A percentile compares a stretch with the other conserved stretches of the same genome.
Conservation (phyloP, 2,797 vertebrate species). For the Scarus forsteni region DNA sequence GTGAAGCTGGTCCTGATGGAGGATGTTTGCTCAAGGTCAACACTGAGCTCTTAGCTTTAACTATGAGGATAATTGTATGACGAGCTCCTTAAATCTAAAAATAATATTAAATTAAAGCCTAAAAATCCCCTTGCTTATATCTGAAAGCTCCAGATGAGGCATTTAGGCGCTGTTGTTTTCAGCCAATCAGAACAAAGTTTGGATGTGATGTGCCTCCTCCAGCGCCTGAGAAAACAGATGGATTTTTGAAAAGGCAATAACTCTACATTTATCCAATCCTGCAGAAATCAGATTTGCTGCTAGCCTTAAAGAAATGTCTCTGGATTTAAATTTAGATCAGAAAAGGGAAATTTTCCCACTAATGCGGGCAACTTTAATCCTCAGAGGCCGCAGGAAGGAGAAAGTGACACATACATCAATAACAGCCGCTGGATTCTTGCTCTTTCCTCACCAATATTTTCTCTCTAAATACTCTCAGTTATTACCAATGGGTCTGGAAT, state of each 20-base stretch:
- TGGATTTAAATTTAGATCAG: constrained; percentile 26
- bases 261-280: constrained; percentile 53
- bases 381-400: not conserved
- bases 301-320: constrained; percentile 27
- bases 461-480: constrained; percentile 47
- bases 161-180: no score
- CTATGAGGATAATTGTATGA: no score
- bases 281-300: constrained; percentile 37
- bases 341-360: constrained; percentile 11
- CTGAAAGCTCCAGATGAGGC: not conserved
- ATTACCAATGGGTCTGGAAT: constrained; percentile 43
- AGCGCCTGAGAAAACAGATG: not conserved
- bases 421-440: constrained; percentile 25
- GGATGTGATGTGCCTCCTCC: constrained; percentile 3
- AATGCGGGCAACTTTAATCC: constrained; percentile 26
- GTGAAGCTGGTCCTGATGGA: no score
- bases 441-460: constrained; percentile 39
- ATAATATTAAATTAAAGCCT: no score
- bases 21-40: no score
- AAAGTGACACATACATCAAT: constrained; percentile 59
- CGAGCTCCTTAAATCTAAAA: no score
- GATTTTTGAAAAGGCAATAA: constrained; percentile 58
- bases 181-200: constrained; percentile 17
- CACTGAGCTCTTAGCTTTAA: no score
- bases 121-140: not conserved